These are phyloP conservation scores for Myotis yumanensis DNA, from an alignment of 2,113 vertebrate genomes.

Conservation along the genomic window DNA sequence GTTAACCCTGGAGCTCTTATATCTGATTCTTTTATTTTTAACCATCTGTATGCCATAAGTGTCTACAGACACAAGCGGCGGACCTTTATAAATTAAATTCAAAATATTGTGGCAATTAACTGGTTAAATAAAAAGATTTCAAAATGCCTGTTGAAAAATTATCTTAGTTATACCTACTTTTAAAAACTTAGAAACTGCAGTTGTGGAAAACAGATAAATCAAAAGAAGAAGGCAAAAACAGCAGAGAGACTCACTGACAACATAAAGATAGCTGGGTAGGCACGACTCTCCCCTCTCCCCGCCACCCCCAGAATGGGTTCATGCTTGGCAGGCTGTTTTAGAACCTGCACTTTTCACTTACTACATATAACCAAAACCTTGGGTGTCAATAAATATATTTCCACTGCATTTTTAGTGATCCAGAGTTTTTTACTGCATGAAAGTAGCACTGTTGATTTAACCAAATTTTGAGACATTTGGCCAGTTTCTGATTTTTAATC, in stretches of 20 bases:
- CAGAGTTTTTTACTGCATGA: neutral
- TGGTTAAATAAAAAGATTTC: constrained; percentile 19
- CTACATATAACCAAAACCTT: neutral
- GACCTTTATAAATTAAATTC: too few species aligned
- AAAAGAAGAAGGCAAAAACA: neutral
- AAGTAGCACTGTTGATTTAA: neutral
- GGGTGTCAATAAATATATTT: neutral
- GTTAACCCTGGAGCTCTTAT: neutral
- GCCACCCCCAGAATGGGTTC: neutral
- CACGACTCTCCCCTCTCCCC: accelerated
- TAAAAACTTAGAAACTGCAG: neutral
- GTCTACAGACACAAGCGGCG: too few species aligned
- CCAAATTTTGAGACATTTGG: constrained; percentile 13
- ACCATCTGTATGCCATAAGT: too few species aligned
- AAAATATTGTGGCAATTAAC: too few species aligned
- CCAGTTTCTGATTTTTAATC: neutral
- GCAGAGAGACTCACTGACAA: neutral
- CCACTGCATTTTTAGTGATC: neutral
- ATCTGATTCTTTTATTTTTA: constrained; percentile 9
- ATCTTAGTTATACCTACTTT: neutral
- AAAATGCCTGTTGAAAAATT: neutral
- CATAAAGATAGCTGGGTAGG: neutral
- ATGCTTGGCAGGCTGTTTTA: neutral
- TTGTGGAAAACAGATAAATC: neutral
- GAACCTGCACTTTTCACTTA: neutral